phyloP scores from a whole-genome alignment of 2,113 vertebrate genomes.

The Mastomys coucha region DNA sequence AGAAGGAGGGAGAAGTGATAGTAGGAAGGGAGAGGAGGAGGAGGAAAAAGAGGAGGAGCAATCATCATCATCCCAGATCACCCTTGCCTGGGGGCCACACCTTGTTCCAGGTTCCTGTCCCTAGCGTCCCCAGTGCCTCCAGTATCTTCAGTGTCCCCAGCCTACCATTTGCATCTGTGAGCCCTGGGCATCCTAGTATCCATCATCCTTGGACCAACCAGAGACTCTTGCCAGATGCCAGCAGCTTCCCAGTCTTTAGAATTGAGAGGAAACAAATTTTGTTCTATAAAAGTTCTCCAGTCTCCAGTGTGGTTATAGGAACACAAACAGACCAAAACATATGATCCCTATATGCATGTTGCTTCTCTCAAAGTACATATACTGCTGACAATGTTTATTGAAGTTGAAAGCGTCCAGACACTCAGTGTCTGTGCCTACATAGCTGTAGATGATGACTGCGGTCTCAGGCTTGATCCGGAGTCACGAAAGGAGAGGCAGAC shows the following conservation, averaged over 20 bases:
- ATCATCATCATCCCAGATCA: too few relatives aligned
- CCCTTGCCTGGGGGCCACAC: too few relatives aligned
- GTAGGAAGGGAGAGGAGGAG: too few relatives aligned
- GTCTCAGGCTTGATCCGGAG: background rate
- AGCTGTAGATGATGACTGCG: background rate
- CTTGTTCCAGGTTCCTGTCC: too few relatives aligned
- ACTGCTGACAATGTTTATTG: background rate
- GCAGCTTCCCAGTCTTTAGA: background rate
- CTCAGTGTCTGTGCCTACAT: background rate
- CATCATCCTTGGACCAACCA: background rate
- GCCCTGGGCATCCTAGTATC: too few relatives aligned
- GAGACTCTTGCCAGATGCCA: background rate
- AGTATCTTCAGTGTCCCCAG: too few relatives aligned
- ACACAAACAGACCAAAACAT: background rate
- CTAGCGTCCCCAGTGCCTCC: too few relatives aligned
- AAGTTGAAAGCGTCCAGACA: background rate
- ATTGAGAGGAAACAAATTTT: background rate
- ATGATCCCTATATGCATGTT: too few relatives aligned
- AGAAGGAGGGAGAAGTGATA: too few relatives aligned
- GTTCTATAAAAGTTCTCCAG: background rate
- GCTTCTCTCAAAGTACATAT: fast-evolving
- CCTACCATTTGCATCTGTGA: too few relatives aligned
- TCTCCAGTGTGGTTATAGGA: background rate
- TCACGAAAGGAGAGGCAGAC: background rate
- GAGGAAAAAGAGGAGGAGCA: too few relatives aligned